Conservation (phyloP, 1,140 invertebrate species). For the Uloborus diversus region DNA sequence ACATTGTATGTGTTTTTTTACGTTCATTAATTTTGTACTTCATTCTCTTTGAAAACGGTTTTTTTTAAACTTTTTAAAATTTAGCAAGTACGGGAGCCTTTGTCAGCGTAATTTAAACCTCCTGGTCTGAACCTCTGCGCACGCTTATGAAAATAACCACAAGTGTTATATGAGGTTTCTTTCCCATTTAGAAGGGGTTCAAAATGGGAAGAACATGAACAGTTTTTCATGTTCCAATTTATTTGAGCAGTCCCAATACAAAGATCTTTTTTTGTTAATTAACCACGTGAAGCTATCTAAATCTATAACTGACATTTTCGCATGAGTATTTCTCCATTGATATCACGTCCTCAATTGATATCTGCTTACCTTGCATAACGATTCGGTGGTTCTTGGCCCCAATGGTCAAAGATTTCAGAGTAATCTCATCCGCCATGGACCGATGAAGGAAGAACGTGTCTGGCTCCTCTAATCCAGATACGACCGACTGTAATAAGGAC, state of each 20-base stretch:
- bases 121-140: too few relatives aligned
- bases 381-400: conserved; percentile 16
- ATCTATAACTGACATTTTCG: background rate
- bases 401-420: background rate
- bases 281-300: too few relatives aligned
- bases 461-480: conserved; percentile 78
- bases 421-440: background rate
- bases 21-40: too few relatives aligned
- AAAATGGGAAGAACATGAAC: background rate
- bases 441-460: conserved; percentile 70
- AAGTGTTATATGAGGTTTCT: too few relatives aligned
- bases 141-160: too few relatives aligned
- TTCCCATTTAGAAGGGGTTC: background rate
- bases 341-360: background rate
- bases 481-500: conserved; percentile 68
- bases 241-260: background rate
- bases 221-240: background rate
- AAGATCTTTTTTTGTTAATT: too few relatives aligned
- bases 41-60: too few relatives aligned
- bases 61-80: too few relatives aligned
- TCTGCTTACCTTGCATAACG: conserved; percentile 17
- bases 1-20: too few relatives aligned
- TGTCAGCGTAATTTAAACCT: too few relatives aligned
- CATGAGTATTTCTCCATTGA: too few relatives aligned
- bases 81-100: too few relatives aligned